phyloP scores from a whole-genome alignment of 2,113 vertebrate genomes.

The Urocynchramus pylzowi region DNA sequence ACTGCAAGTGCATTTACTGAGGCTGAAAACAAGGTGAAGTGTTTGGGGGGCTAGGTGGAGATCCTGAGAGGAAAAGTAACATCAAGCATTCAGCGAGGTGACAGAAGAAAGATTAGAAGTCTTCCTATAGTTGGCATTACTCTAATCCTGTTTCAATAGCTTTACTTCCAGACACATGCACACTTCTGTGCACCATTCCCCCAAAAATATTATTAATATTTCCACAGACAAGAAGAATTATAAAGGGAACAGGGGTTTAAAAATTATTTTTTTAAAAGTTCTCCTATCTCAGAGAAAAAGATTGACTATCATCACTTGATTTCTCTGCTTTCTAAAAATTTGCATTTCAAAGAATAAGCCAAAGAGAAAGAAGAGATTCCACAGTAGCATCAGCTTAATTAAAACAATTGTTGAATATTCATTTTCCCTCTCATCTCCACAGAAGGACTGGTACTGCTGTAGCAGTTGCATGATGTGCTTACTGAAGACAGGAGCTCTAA shows the following conservation, averaged over 20 bases:
- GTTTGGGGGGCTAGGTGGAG: background rate
- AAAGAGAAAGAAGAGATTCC: background rate
- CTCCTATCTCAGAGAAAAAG: background rate
- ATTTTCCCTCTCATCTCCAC: background rate
- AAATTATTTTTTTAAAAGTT: background rate
- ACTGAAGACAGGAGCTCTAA: background rate
- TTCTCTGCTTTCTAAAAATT: background rate
- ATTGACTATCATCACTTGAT: background rate
- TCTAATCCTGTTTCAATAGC: background rate
- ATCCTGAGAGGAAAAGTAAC: background rate
- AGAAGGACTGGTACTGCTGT: background rate
- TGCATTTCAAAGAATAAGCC: slow-evolving; percentile 17
- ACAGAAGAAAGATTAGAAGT: background rate
- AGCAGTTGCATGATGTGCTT: background rate
- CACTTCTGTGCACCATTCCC: background rate
- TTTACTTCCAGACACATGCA: background rate
- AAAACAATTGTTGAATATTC: slow-evolving; percentile 22
- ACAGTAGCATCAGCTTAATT: background rate
- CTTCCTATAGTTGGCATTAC: background rate
- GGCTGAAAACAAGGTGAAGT: background rate
- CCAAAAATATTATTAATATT: background rate
- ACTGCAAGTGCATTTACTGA: background rate
- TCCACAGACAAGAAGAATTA: background rate
- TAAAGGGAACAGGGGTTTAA: background rate
- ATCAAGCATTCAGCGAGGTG: background rate